Base-by-base conservation (phyloP, 1,140 invertebrate species). In the Samia ricini region DNA sequence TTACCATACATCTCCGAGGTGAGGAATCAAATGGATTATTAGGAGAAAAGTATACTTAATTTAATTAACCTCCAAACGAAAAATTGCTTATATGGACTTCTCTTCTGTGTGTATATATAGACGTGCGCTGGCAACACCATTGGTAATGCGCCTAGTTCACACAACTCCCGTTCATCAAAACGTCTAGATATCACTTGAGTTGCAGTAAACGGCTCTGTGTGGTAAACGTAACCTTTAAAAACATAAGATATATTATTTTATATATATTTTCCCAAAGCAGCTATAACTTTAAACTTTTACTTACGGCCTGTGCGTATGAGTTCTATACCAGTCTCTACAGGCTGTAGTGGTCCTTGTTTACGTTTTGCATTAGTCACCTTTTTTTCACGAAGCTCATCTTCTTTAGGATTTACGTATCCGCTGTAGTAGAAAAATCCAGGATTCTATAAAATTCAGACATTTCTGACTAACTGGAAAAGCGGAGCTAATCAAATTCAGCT, bases 51-150 rank as follows among this genome's bases (percentile, higher is more conserved):
- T n/a, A n/a, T n/a, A n/a, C n/a, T n/a, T n/a, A n/a, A n/a, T n/a
- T n/a, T n/a, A n/a, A n/a, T n/a, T n/a, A n/a, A 87, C 87, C 85
- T 89, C 87, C 87, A 89, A 51, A 80, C 77, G 71, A 92, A 91
- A 60, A 91, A 85, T 69, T 91, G 71, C 26, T 80, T 86, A 61
- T 91, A 92, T 2, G 91, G 89, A 12, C 90, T 91, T 1, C 76
- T 66, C 62, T 90, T 91, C 62, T 92, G 90, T 0, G 73, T 76
- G 69, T 88, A 81, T 33, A 92, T 75, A 61, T 91, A 91, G 4
- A 87, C 82, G 4, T 72, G 66, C 0, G 81, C 80, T 4, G 79
- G 78, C 19, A 79, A 64, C 78, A 92, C 89, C 76, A 91, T 85
- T 20, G 82, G 78, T 56, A 92, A 72, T 1, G 84, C 77, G 8